Conservation (phyloP, 2,888 invertebrate species). For the Eupithecia exiguata region DNA sequence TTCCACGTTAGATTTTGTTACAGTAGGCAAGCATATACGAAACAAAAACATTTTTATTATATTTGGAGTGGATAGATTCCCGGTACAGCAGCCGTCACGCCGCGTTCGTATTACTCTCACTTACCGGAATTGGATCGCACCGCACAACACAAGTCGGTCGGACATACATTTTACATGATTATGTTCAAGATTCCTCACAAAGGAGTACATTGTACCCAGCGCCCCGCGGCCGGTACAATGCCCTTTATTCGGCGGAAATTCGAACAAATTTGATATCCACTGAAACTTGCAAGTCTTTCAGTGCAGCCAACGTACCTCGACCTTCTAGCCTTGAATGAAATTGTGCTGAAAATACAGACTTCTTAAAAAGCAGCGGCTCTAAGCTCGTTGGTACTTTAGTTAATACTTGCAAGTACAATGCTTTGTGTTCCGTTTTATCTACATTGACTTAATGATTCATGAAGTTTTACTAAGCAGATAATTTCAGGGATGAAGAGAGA, state of each 20-base stretch:
- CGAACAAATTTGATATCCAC: conserved; percentile 46
- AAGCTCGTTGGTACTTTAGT: conserved; percentile 31
- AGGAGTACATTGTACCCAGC: conserved; percentile 24
- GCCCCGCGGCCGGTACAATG: conserved; percentile 17
- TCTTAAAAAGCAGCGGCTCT: conserved; percentile 37
- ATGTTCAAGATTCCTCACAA: conserved; percentile 28
- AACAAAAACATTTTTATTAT: background rate
- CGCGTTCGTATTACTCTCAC: conserved; percentile 12
- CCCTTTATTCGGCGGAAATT: conserved; percentile 40
- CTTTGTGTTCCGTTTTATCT: conserved; percentile 4
- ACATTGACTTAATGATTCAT: background rate
- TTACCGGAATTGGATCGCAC: conserved; percentile 18
- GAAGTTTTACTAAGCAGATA: background rate
- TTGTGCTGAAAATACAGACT: conserved; percentile 18
- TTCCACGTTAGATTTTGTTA: background rate
- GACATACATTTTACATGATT: conserved; percentile 27
- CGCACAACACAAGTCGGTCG: conserved; percentile 6
- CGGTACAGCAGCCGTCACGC: background rate
- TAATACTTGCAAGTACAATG: background rate
- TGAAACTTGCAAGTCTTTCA: conserved; percentile 43
- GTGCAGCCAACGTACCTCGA: conserved; percentile 36
- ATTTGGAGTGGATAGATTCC: conserved; percentile 7
- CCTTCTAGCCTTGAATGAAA: conserved; percentile 28
- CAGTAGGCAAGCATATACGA: background rate
- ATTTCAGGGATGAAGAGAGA: no score